phyloP scores from a whole-genome alignment of 2,113 vertebrate species.

The Sceloporus undulatus region DNA sequence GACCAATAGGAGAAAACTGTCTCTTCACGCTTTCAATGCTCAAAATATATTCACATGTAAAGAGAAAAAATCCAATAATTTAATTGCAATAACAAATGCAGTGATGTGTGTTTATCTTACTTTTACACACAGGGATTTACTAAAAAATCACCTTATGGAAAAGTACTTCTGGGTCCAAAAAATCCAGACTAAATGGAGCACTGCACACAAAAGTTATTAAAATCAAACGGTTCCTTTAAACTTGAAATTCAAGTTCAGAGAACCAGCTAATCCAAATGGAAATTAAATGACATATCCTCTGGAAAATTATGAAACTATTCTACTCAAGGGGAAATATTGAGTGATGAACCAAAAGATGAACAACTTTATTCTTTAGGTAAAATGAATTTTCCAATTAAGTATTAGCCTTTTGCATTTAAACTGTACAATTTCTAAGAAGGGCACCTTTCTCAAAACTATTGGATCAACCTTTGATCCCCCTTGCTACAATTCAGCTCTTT shows the following conservation, averaged over 20 bases:
- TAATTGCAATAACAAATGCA: slow-evolving; percentile 91
- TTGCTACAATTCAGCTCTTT: slow-evolving; percentile 41
- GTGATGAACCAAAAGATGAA: slow-evolving; percentile 46
- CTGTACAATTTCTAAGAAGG: background rate
- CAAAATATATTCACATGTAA: slow-evolving; percentile 84
- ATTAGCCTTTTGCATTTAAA: slow-evolving; percentile 20
- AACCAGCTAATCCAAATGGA: slow-evolving; percentile 81
- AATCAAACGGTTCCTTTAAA: slow-evolving; percentile 86
- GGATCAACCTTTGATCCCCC: slow-evolving; percentile 19
- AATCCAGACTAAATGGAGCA: slow-evolving; percentile 85
- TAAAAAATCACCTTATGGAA: slow-evolving; percentile 87
- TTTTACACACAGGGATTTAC: slow-evolving; percentile 90
- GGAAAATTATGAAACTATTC: slow-evolving; percentile 66
- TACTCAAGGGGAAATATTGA: slow-evolving; percentile 48
- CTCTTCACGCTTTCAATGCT: slow-evolving; percentile 77
- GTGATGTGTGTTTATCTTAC: slow-evolving; percentile 92
- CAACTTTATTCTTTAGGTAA: slow-evolving; percentile 53
- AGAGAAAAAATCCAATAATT: slow-evolving; percentile 81
- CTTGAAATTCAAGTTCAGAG: slow-evolving; percentile 83
- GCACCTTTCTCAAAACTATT: slow-evolving; percentile 14
- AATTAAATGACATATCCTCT: slow-evolving; percentile 75
- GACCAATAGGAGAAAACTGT: slow-evolving; percentile 77
- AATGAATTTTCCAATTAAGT: slow-evolving; percentile 40
- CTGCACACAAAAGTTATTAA: slow-evolving; percentile 85
- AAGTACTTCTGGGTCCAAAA: slow-evolving; percentile 80